Percentiles rank a stretch among this genome's conserved stretches.
phyloP scores from a whole-genome alignment of 2,797 vertebrate genomes.

The Crossoptilon crossoptilon region DNA sequence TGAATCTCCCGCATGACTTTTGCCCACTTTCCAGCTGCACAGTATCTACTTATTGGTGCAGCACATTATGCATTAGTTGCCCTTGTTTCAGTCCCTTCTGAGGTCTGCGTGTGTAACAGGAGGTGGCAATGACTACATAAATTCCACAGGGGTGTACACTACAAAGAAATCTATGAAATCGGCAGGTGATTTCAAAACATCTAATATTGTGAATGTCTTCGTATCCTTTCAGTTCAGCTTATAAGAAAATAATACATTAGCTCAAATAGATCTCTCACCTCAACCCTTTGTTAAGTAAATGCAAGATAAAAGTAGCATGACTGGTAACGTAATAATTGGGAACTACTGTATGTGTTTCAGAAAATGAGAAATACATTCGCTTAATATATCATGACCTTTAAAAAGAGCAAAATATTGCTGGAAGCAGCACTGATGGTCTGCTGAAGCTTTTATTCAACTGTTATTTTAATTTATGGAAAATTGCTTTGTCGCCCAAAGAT shows the following conservation, averaged over 20 bases:
- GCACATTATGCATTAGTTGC: neutral
- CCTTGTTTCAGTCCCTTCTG: neutral
- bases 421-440: neutral
- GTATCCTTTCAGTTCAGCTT: neutral
- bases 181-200: neutral
- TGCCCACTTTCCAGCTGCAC: neutral
- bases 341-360: neutral
- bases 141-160: neutral
- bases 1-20: neutral
- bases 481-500: neutral
- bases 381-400: constrained; percentile 9
- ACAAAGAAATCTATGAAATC: neutral
- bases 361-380: neutral
- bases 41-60: neutral
- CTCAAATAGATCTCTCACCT: neutral
- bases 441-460: neutral
- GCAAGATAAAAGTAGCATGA: neutral
- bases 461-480: neutral
- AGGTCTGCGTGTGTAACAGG: neutral
- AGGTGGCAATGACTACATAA: neutral
- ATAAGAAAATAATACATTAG: neutral
- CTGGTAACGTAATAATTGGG: neutral
- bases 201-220: neutral
- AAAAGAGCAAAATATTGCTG: neutral
- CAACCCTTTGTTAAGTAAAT: neutral